phyloP scores from a whole-genome alignment of 2,888 invertebrate species.

The Frankliniella intonsa region DNA sequence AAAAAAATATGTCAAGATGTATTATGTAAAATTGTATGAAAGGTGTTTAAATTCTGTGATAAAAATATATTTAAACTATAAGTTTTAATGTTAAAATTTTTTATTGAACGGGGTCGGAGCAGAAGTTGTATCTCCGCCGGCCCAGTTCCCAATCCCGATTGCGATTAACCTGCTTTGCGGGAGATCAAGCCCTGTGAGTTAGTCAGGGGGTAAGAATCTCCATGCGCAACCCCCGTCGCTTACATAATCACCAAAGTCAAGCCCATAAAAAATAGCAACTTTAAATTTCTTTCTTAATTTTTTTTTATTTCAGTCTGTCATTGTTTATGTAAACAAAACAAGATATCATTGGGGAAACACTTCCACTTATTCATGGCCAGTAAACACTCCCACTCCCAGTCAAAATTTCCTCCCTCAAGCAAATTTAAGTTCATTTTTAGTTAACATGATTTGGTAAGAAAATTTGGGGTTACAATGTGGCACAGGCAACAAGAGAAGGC shows the following conservation, averaged over 20 bases:
- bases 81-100: constrained; percentile 2
- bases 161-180: too few relatives aligned
- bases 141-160: too few relatives aligned
- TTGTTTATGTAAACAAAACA: constrained; percentile 23
- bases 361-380: constrained; percentile 6
- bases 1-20: too few relatives aligned
- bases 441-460: not conserved
- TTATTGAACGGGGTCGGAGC: not conserved
- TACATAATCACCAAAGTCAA: too few relatives aligned
- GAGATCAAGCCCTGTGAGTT: too few relatives aligned
- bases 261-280: not conserved
- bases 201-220: too few relatives aligned
- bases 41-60: constrained; percentile 18
- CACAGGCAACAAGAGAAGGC: constrained; percentile 13
- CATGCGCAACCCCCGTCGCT: too few relatives aligned
- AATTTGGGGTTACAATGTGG: constrained; percentile 9
- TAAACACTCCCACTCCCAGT: not conserved
- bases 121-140: too few relatives aligned
- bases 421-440: constrained; percentile 15
- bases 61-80: constrained; percentile 14
- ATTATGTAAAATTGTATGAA: not conserved
- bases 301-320: constrained; percentile 20
- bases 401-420: constrained; percentile 18
- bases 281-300: not conserved
- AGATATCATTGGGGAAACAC: constrained; percentile 4